phyloP scores from a whole-genome alignment of 2,113 vertebrate genomes.

The Cyphomyrus discorhynchus region DNA sequence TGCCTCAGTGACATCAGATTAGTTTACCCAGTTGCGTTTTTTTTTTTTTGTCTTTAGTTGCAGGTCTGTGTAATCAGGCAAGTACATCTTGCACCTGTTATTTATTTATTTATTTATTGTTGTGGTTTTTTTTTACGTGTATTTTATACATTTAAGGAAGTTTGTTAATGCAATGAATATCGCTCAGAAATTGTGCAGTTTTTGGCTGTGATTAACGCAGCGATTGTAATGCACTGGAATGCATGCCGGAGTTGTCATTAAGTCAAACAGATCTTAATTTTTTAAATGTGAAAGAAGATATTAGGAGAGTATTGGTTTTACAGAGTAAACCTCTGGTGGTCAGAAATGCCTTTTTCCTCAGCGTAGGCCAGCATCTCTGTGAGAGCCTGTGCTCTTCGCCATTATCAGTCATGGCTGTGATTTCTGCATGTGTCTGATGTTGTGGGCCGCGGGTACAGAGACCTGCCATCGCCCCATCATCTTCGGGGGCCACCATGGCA shows the following conservation, averaged over 20 bases:
- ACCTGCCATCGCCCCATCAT: background rate
- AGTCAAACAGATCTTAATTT: background rate
- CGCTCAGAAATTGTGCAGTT: background rate
- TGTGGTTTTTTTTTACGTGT: background rate
- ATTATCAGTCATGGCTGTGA: constrained; percentile 33
- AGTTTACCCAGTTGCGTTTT: background rate
- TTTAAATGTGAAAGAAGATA: background rate
- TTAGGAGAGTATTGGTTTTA: background rate
- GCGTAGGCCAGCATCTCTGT: no score
- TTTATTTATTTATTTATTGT: background rate
- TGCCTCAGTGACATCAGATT: background rate
- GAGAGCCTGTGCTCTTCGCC: background rate
- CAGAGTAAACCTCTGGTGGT: background rate
- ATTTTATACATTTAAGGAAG: background rate
- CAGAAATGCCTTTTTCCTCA: background rate
- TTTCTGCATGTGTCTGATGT: constrained; percentile 36
- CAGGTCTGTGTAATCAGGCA: background rate
- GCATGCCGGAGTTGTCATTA: background rate
- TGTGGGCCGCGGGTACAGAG: constrained; percentile 19
- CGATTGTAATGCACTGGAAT: background rate
- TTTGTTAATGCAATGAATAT: background rate
- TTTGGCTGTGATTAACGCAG: background rate
- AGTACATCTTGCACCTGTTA: background rate
- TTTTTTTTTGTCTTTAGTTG: background rate
- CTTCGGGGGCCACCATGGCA: constrained; percentile 27